Conservation (phyloP, 92 coral and sea anemone genomes). For the Siderastrea siderea region DNA sequence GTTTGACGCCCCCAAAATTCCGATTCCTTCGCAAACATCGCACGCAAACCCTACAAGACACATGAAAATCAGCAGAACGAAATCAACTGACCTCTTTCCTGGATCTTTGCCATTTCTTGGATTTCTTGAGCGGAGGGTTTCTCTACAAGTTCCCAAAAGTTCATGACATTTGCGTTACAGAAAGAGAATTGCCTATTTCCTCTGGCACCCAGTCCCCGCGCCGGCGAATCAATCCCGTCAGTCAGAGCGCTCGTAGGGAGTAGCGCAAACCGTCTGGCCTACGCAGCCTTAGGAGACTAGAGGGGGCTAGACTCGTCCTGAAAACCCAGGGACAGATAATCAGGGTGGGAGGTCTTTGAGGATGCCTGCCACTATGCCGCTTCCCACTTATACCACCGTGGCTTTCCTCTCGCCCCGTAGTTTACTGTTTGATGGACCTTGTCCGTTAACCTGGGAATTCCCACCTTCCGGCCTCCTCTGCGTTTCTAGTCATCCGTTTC, state of each 20-base stretch:
- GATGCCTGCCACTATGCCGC: too few species aligned
- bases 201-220: slow-evolving; percentile 5
- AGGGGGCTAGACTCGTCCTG: too few species aligned
- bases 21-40: not conserved
- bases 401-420: too few species aligned
- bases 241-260: not conserved
- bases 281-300: too few species aligned
- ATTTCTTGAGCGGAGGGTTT: slow-evolving; percentile 83
- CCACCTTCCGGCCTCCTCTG: too few species aligned
- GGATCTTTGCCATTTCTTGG: slow-evolving; percentile 87
- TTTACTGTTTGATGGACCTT: too few species aligned
- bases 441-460: too few species aligned
- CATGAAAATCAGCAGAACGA: not conserved
- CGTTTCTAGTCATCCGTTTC: too few species aligned
- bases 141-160: slow-evolving; percentile 81
- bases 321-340: too few species aligned
- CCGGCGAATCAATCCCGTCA: not conserved
- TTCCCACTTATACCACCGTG: too few species aligned
- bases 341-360: too few species aligned
- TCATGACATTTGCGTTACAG: slow-evolving; percentile 24
- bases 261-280: too few species aligned
- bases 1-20: not conserved
- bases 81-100: slow-evolving; percentile 52
- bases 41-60: not conserved
- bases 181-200: not conserved